These are phyloP conservation scores for Hydropotes inermis DNA, from an alignment of 2,113 vertebrate genomes.

Conservation along the genomic window DNA sequence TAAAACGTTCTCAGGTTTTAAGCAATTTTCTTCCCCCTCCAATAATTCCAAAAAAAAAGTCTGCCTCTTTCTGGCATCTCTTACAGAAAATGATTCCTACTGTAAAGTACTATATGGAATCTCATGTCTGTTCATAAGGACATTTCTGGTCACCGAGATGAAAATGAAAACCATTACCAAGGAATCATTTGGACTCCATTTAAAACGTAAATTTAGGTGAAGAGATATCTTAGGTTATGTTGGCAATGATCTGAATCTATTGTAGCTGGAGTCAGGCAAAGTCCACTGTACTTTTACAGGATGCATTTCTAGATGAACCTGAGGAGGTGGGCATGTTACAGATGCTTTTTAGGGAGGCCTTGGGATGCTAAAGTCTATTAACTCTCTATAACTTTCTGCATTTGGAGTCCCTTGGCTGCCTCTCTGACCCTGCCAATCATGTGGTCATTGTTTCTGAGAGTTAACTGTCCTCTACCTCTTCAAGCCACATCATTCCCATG, in stretches of 20 bases:
- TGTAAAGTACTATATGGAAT: not conserved
- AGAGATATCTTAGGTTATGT: not conserved
- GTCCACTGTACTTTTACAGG: not conserved
- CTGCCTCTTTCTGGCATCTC: not conserved
- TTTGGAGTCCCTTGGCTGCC: not conserved
- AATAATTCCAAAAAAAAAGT: not conserved
- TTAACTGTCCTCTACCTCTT: not conserved
- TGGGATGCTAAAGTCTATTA: not conserved
- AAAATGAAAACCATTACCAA: not conserved
- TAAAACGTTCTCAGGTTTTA: not conserved
- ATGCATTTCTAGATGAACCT: not conserved
- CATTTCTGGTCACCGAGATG: not conserved
- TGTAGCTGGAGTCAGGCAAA: not conserved
- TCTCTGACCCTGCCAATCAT: not conserved
- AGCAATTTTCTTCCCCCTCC: not conserved
- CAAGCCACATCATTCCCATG: not conserved
- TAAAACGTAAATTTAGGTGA: not conserved
- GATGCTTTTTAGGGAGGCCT: not conserved
- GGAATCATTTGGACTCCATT: not conserved
- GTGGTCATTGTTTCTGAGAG: not conserved
- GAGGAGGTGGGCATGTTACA: not conserved
- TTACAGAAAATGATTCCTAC: not conserved
- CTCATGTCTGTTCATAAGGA: not conserved
- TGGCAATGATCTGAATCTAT: not conserved
- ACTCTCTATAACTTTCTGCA: not conserved